Percentiles rank a stretch among this genome's conserved stretches.
phyloP scores from a whole-genome alignment of 2,888 invertebrate genomes.

The Ichneumoninae sp. region DNA sequence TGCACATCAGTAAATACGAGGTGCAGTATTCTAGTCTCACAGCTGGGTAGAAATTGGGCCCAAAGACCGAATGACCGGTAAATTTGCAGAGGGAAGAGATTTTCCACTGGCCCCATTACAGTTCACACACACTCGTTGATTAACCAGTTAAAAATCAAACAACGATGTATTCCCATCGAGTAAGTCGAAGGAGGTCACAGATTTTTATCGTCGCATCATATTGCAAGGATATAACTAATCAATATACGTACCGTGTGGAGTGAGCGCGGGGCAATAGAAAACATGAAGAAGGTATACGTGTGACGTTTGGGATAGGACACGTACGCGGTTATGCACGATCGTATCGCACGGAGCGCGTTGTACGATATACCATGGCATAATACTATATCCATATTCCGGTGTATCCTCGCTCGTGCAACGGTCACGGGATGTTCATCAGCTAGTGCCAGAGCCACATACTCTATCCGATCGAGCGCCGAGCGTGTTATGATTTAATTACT shows the following conservation, averaged over 20 bases:
- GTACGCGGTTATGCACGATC: slow-evolving; percentile 38
- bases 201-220: neutral
- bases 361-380: slow-evolving; percentile 26
- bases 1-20: neutral
- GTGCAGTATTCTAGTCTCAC: neutral
- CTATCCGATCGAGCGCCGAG: slow-evolving; percentile 59
- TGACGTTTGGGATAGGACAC: slow-evolving; percentile 25
- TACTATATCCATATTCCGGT: slow-evolving; percentile 14
- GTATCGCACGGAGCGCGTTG: slow-evolving; percentile 24
- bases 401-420: slow-evolving; percentile 41
- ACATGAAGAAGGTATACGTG: slow-evolving; percentile 6
- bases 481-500: slow-evolving; percentile 72
- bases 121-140: neutral
- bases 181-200: neutral
- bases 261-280: neutral
- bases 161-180: neutral
- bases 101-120: neutral
- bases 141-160: neutral
- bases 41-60: slow-evolving; percentile 3
- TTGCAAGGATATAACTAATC: slow-evolving; percentile 16
- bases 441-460: slow-evolving; percentile 42
- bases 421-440: slow-evolving; percentile 59
- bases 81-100: slow-evolving; percentile 14
- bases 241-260: neutral
- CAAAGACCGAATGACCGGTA: slow-evolving; percentile 30